Evolutionary conservation across 2,113 vertebrate species (phyloP).

Genomic region (Empidonax alnorum): DNA sequence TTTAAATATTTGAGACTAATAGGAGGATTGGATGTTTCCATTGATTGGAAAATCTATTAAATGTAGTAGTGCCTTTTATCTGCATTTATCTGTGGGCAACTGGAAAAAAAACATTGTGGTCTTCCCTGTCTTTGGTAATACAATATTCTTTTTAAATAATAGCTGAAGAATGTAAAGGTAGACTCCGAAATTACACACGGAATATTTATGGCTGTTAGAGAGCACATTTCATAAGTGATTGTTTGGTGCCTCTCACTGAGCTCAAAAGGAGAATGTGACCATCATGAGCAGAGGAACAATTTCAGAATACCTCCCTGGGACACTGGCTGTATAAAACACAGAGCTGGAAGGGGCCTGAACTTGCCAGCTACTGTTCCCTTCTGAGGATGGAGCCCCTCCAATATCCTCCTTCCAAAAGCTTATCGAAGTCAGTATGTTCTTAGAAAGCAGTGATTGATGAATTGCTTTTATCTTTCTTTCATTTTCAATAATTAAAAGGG

Average conservation of each 20-base stretch:
- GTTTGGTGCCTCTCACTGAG: neutral
- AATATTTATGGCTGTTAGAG: neutral
- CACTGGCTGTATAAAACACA: neutral
- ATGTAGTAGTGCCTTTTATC: neutral
- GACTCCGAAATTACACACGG: neutral
- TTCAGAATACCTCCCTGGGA: neutral
- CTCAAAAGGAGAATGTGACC: neutral
- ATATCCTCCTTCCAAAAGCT: neutral
- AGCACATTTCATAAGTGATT: neutral
- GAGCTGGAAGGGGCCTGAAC: neutral
- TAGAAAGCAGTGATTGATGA: neutral
- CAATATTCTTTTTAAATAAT: neutral
- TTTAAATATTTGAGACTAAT: neutral
- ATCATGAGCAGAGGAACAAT: neutral
- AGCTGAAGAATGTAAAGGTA: neutral
- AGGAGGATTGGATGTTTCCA: neutral
- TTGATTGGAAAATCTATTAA: neutral
- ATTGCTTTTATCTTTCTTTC: neutral
- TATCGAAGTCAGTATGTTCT: neutral
- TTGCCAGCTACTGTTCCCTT: neutral
- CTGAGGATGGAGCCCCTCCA: neutral
- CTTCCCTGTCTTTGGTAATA: neutral
- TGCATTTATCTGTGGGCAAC: neutral
- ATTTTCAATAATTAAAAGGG: neutral
- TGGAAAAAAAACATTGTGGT: neutral